Conservation (phyloP, 2,888 invertebrate genomes). For the Tenthredo distinguenda region DNA sequence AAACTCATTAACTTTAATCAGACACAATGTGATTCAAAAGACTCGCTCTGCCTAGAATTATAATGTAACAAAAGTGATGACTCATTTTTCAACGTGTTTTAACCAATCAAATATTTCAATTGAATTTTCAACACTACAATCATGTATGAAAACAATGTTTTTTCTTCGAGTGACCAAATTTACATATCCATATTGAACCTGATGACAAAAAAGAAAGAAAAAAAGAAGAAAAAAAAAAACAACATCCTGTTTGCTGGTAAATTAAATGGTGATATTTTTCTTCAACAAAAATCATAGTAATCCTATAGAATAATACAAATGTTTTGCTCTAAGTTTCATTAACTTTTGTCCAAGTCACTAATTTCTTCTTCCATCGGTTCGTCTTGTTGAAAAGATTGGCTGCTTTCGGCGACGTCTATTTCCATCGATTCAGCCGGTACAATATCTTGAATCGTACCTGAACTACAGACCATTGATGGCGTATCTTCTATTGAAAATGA, state of each 20-base stretch:
- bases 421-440: slow-evolving; percentile 72
- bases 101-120: slow-evolving; percentile 2
- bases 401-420: slow-evolving; percentile 70
- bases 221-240: slow-evolving; percentile 1
- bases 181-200: not conserved
- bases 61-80: not conserved
- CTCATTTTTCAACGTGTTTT: not conserved
- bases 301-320: slow-evolving; percentile 47
- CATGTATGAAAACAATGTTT: not conserved
- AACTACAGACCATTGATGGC: not conserved
- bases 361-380: slow-evolving; percentile 76
- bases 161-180: not conserved
- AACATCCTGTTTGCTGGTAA: not conserved
- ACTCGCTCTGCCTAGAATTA: slow-evolving; percentile 18
- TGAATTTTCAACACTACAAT: not conserved
- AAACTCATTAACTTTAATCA: slow-evolving; percentile 29
- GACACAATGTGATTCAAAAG: slow-evolving; percentile 32
- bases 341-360: slow-evolving; percentile 71
- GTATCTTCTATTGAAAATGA: slow-evolving; percentile 16
- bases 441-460: not conserved
- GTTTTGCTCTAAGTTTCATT: slow-evolving; percentile 62
- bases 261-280: slow-evolving; percentile 38
- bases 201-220: not conserved
- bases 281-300: slow-evolving; percentile 45
- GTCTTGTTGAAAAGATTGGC: slow-evolving; percentile 66